Evolutionary conservation across 2,113 vertebrate genomes (phyloP).

Genomic region (Actenoides lindsayi): DNA sequence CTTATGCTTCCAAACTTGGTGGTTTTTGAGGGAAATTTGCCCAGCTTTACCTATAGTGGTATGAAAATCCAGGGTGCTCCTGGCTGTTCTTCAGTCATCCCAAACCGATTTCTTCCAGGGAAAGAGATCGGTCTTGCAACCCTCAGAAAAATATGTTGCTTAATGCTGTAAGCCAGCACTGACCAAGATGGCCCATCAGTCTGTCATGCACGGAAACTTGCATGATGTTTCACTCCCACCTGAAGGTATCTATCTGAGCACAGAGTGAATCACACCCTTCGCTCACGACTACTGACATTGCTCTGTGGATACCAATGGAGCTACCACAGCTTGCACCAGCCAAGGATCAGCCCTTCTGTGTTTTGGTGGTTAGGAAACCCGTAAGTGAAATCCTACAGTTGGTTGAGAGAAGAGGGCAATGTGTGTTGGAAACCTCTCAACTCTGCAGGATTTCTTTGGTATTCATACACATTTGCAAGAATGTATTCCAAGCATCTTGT

Average conservation of each 20-base stretch:
- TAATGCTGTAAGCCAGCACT: neutral
- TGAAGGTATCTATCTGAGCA: neutral
- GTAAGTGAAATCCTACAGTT: neutral
- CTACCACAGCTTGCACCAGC: neutral
- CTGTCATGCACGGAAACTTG: neutral
- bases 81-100: neutral
- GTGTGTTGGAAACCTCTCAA: neutral
- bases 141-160: neutral
- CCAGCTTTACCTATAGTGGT: neutral
- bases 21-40: neutral
- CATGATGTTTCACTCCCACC: neutral
- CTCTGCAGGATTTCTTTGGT: constrained; percentile 28
- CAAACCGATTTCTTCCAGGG: constrained; percentile 1
- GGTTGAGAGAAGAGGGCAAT: neutral
- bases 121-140: neutral
- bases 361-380: constrained; percentile 32
- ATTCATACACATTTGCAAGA: constrained; percentile 55
- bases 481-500: constrained; percentile 60
- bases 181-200: neutral
- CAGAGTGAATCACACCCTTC: neutral
- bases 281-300: neutral
- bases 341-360: neutral
- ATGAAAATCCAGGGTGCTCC: neutral
- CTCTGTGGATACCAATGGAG: neutral
- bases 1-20: constrained; percentile 1